phyloP scores from a whole-genome alignment of 1,140 invertebrate species.

The Danaus melanippus region DNA sequence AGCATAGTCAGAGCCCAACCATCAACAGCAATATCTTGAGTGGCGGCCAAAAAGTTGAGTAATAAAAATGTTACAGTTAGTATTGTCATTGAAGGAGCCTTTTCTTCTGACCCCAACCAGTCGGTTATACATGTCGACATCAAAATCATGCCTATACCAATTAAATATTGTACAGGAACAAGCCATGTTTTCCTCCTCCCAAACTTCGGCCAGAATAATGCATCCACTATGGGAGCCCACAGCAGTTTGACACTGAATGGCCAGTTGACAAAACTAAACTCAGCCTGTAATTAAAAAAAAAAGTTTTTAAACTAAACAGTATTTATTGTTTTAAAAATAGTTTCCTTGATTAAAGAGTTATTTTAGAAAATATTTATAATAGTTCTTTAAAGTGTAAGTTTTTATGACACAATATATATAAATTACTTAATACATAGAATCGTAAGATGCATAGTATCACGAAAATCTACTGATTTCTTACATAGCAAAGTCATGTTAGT shows the following conservation, averaged over 20 bases:
- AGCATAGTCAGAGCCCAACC: slow-evolving; percentile 99
- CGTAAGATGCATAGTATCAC: no score
- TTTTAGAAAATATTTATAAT: no score
- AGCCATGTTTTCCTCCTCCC: slow-evolving; percentile 98
- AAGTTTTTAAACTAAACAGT: slow-evolving; percentile 4
- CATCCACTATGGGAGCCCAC: slow-evolving; percentile 98
- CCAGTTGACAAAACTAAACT: slow-evolving; percentile 98
- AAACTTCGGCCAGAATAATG: slow-evolving; percentile 85
- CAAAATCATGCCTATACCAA: slow-evolving; percentile 88
- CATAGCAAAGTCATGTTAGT: no score
- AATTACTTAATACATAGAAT: no score
- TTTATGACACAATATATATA: no score
- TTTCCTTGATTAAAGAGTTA: no score
- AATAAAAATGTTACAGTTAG: slow-evolving; percentile 92
- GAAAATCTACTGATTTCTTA: no score
- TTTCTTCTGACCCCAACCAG: slow-evolving; percentile 80
- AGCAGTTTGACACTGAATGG: slow-evolving; percentile 97
- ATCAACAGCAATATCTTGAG: slow-evolving; percentile 99
- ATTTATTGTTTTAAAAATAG: background rate
- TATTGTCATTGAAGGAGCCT: slow-evolving; percentile 83
- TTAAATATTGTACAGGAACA: slow-evolving; percentile 89
- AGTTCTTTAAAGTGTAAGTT: no score
- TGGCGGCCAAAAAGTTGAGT: slow-evolving; percentile 97
- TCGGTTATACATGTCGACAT: slow-evolving; percentile 79
- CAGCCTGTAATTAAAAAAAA: slow-evolving; percentile 80